These are phyloP conservation scores for Calephelis virginiensis DNA, from an alignment of 1,140 invertebrate species.

Conservation along the genomic window DNA sequence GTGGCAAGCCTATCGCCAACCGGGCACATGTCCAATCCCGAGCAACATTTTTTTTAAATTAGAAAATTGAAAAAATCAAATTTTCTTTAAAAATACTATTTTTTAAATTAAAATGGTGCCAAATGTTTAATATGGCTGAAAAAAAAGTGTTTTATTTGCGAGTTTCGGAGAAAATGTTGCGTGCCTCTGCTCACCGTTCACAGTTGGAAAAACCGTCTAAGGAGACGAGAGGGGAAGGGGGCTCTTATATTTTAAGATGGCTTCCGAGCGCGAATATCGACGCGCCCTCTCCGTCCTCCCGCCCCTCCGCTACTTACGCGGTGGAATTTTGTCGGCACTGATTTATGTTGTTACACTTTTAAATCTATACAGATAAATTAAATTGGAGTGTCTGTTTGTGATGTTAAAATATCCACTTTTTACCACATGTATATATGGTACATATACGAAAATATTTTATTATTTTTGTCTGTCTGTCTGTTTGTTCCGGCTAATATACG, in stretches of 20 bases:
- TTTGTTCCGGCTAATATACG: no score
- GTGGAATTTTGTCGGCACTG: conserved; percentile 37
- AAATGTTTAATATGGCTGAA: neutral
- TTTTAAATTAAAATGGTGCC: neutral
- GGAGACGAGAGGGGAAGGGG: conserved; percentile 52
- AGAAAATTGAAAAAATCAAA: no score
- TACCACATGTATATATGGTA: no score
- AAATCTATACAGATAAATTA: no score
- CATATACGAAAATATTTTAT: no score
- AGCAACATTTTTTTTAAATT: no score
- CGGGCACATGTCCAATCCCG: no score
- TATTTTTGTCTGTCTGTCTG: no score
- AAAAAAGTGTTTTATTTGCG: neutral
- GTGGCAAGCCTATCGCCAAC: no score
- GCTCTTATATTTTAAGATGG: conserved; percentile 75
- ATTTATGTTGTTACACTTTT: conserved; percentile 30
- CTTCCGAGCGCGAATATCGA: conserved; percentile 71
- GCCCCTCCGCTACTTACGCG: conserved; percentile 24
- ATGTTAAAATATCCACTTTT: no score
- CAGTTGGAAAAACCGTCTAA: conserved; percentile 73
- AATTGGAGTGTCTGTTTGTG: no score
- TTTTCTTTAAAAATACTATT: no score
- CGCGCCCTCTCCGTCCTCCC: conserved; percentile 44
- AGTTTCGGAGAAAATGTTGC: conserved; percentile 41
- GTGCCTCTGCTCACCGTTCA: conserved; percentile 38